These are phyloP conservation scores for Geophilus truncorum DNA, from an alignment of 2,888 invertebrate species.

Conservation along the genomic window DNA sequence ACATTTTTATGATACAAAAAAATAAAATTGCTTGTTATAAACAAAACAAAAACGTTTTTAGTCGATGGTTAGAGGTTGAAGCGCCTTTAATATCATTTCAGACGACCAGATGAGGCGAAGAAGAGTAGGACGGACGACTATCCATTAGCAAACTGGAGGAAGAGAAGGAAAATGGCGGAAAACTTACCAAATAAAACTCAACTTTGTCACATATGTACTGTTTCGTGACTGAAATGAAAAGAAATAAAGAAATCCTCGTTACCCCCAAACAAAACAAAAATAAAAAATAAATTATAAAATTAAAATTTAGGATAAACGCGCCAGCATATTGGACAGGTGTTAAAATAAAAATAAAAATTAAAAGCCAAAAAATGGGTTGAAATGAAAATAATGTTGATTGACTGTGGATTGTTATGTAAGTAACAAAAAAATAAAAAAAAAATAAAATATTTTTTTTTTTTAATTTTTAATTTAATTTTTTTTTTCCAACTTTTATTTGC, in stretches of 20 bases:
- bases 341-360: not conserved
- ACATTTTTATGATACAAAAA: too few relatives aligned
- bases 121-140: not conserved
- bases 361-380: not conserved
- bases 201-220: constrained; percentile 32
- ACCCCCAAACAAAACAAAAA: not conserved
- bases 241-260: constrained; percentile 2
- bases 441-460: not conserved
- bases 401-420: not conserved
- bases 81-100: not conserved
- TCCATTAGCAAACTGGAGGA: not conserved
- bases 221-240: constrained; percentile 33
- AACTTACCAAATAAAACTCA: not conserved
- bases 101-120: not conserved
- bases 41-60: too few relatives aligned
- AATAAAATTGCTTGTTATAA: too few relatives aligned
- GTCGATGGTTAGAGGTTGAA: not conserved
- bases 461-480: not conserved
- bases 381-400: not conserved
- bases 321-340: too few relatives aligned
- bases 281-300: not conserved
- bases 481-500: not conserved
- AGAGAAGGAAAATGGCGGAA: not conserved
- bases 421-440: too few relatives aligned
- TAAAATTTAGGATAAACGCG: not conserved